phyloP scores from a whole-genome alignment of 2,888 invertebrate species.

The Sipunculus nudus region DNA sequence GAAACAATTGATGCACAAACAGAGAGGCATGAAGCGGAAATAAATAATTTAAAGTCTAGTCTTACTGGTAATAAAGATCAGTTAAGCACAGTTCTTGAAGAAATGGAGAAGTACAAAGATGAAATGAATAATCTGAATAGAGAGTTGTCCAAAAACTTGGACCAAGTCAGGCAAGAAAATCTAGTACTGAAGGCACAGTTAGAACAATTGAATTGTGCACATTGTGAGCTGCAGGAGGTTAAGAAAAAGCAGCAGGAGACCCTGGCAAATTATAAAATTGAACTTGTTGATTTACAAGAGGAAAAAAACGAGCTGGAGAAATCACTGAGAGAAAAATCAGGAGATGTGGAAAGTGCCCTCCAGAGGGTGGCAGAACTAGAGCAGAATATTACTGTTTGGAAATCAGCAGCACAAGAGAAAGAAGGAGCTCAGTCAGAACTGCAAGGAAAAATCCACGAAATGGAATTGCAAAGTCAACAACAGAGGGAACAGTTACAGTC shows the following conservation, averaged over 20 bases:
- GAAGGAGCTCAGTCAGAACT: neutral
- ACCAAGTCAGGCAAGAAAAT: constrained; percentile 33
- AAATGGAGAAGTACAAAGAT: no score
- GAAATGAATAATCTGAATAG: no score
- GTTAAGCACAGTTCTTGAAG: no score
- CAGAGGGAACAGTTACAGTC: constrained; percentile 10
- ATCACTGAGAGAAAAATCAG: constrained; percentile 18
- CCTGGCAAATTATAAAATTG: neutral
- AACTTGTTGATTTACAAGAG: no score
- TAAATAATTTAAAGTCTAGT: no score
- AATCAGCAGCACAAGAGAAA: constrained; percentile 16
- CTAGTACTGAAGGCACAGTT: no score
- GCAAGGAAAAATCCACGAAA: neutral
- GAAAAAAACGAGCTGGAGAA: constrained; percentile 23
- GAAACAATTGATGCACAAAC: no score
- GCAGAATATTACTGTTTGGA: constrained; percentile 31
- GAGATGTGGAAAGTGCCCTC: constrained; percentile 41
- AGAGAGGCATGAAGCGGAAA: no score
- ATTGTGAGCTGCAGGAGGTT: neutral
- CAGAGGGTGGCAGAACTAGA: constrained; percentile 52
- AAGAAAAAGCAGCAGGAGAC: neutral
- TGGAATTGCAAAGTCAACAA: neutral
- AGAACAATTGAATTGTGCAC: no score
- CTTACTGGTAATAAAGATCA: no score
- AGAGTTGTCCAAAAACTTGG: no score